These are phyloP conservation scores for Nemopilema nomurai DNA, from an alignment of 30 jellyfish, hydroid and myxozoan species.

Conservation along the genomic window DNA sequence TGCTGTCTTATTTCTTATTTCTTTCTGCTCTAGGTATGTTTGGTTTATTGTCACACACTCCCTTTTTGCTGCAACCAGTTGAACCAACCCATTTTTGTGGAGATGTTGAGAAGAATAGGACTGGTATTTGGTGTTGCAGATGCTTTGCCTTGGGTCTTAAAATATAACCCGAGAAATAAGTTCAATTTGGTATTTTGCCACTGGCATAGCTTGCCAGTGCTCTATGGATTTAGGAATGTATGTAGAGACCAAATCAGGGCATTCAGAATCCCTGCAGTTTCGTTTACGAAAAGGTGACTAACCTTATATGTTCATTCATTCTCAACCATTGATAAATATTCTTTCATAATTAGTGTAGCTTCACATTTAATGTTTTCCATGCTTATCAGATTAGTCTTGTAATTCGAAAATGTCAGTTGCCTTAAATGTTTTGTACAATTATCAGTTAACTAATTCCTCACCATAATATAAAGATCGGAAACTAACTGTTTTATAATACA, in stretches of 20 bases:
- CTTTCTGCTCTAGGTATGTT: not conserved
- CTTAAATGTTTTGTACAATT: too few relatives aligned
- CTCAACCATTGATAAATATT: not conserved
- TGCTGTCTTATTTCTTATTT: not conserved
- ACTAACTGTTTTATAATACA: too few relatives aligned
- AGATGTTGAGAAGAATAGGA: not conserved
- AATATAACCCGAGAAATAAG: not conserved
- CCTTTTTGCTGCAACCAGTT: not conserved
- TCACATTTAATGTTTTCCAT: not conserved
- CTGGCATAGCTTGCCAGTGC: not conserved
- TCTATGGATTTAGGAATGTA: not conserved
- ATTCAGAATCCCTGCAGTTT: not conserved
- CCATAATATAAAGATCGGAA: too few relatives aligned
- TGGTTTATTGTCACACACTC: not conserved
- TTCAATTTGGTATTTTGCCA: not conserved
- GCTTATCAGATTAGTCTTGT: not conserved
- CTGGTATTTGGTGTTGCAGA: not conserved
- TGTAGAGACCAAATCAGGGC: not conserved
- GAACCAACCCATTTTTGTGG: not conserved
- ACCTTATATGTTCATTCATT: not conserved
- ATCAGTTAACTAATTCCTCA: too few relatives aligned
- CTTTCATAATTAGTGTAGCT: too few relatives aligned
- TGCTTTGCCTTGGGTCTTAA: not conserved
- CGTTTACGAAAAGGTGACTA: not conserved
- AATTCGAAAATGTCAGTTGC: too few relatives aligned